These are phyloP conservation scores for Cloeon dipterum DNA, from an alignment of 2,888 invertebrate genomes.

Conservation along the genomic window DNA sequence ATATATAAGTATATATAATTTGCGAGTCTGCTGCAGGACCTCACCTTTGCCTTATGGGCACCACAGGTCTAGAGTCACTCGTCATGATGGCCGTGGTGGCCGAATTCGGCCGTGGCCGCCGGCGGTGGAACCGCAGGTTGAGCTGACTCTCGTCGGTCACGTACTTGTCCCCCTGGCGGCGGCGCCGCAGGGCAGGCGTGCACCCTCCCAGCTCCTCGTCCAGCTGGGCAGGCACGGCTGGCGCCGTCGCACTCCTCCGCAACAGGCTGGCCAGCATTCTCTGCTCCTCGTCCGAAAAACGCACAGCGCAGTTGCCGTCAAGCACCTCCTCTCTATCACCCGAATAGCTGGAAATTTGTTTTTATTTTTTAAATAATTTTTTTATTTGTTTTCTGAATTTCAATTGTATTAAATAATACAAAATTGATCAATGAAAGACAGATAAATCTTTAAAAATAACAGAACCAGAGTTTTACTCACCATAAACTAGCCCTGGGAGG, in stretches of 20 bases:
- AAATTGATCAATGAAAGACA: too few relatives aligned
- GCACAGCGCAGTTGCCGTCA: background rate
- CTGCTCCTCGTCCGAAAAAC: conserved; percentile 5
- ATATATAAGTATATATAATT: conserved; percentile 1
- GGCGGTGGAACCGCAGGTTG: conserved; percentile 55
- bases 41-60: background rate
- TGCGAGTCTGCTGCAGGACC: background rate
- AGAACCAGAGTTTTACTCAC: too few relatives aligned
- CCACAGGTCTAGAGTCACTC: background rate
- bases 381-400: too few relatives aligned
- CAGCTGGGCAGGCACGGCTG: conserved; percentile 7
- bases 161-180: conserved; percentile 59
- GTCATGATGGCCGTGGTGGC: conserved; percentile 6
- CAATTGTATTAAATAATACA: too few relatives aligned
- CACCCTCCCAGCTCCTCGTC: conserved; percentile 14
- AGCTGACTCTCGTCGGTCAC: conserved; percentile 64
- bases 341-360: background rate
- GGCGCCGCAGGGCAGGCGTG: conserved; percentile 46
- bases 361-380: too few relatives aligned
- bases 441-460: too few relatives aligned
- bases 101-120: conserved; percentile 18
- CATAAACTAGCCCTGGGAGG: conserved; percentile 32
- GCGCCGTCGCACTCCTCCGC: conserved; percentile 5
- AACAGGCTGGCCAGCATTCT: conserved; percentile 1
- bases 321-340: too few relatives aligned